Evolutionary conservation across 1,140 invertebrate species (phyloP), one percentile per base, ranked within the genome.

Genomic region (Meloidogyne chitwoodi): DNA sequence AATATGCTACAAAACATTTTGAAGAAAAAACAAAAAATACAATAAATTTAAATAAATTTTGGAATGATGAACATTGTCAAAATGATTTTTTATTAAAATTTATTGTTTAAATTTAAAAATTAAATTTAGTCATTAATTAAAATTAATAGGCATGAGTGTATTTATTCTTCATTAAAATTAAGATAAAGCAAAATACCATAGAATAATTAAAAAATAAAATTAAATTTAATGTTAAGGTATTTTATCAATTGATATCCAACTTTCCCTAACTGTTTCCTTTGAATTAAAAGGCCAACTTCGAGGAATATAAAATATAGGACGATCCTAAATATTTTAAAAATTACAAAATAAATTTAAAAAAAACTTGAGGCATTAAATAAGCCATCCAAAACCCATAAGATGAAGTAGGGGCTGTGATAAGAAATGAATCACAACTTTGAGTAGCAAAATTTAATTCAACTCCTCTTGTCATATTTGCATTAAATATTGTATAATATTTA

Each of bases 401-500:
- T 31, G 64, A 66, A 16, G 16, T 19, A 14, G 22, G 5, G 3
- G 77, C 64, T 10, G 77, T 78, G 4, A 72, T 38, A 10, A 78
- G 16, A 26, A 78, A 22, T n/a, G 79, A 77, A 48, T 78, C 70
- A 41, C 77, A 79, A 34, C 16, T 22, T 16, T 70, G 24, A 24
- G 22, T 26, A 16, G 27, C 77, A 34, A 79, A 72, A 41, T 69
- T 44, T 44, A 79, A 29, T 27, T 79, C 77, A 16, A 81, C 79
- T 14, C 48, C 77, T 1, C 77, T 29, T 11, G 74, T n/a, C 74
- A 68, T 66, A 48, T 48, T 48, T 48, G 44, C 44, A 16, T 48
- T 14, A 14, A 48, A n/a, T n/a, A n/a, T 19, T 4, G 16, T 48
- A 19, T 48, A 48, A 19, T 48, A 48, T 48, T 19, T 48, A 19